Evolutionary conservation across 1,140 invertebrate species (phyloP), one percentile per base, ranked within the genome.

Genomic region (Drosophila bocqueti): DNA sequence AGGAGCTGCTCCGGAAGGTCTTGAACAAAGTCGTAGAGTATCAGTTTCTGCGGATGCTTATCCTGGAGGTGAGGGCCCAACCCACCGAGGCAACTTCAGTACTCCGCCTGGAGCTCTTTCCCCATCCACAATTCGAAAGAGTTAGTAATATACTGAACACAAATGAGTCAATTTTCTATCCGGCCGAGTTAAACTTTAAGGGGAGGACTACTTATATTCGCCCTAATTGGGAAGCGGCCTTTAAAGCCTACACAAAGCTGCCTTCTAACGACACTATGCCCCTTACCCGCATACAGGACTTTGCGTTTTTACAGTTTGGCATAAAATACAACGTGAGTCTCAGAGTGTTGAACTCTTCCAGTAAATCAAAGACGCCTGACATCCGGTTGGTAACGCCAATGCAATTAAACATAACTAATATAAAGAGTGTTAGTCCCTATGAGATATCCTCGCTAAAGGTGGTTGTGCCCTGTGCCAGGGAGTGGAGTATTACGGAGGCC

Each of bases 381-480:
- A 24, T 64, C 21, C n/a, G 2, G 21, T 29, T 64, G 2, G 34
- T 4, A 18, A 21, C 26, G 1, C 26, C 6, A 2, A 0, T 34
- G 3, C n/a, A 31, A 4, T 18, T 8, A 13, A 15, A 29, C 5
- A 26, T 15, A 1, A 15, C 21, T 7, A 9, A 31, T 45, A 6
- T 34, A 2, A n/a, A 54, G 2, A n/a, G 26, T 8, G 10, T 52
- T 0, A 52, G 64, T 59, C 4, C 52, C 0, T 21, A 45, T 21
- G n/a, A n/a, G 0, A 11, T 29, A 11, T 3, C 31, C 0, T 49
- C 57, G 5, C 4, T 81, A 0, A 31, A 81, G 0, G 26, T 81
- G 6, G 18, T 68, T 1, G 68, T 81, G 8, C 82, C 82, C 0
- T 85, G 82, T 40, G 43, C 46, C 4, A 31, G 50, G 18, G 2